Conservation (phyloP, 2,888 invertebrate species). For the Cheilosia urbana region DNA sequence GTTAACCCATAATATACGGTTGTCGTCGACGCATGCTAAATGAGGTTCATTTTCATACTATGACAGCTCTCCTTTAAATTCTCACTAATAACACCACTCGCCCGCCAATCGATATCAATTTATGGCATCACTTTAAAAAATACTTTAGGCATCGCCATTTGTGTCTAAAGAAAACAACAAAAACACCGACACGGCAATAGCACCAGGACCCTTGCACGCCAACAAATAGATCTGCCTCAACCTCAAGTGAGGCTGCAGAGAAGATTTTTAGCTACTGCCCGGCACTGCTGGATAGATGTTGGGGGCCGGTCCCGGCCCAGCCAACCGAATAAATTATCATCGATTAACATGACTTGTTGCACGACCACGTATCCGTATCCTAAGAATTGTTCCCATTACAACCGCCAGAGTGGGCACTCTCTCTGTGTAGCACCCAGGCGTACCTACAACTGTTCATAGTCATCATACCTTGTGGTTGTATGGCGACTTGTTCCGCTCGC, state of each 20-base stretch:
- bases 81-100: conserved; percentile 71
- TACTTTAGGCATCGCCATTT: conserved; percentile 66
- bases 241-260: conserved; percentile 52
- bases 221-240: conserved; percentile 19
- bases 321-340: conserved; percentile 73
- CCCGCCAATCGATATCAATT: conserved; percentile 69
- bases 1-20: neutral
- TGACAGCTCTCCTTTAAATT: conserved; percentile 62
- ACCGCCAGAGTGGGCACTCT: conserved; percentile 31
- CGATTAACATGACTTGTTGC: conserved; percentile 75
- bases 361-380: conserved; percentile 70
- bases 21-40: conserved; percentile 26
- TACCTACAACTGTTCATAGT: conserved; percentile 30
- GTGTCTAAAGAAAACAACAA: conserved; percentile 57
- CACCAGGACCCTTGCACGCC: conserved; percentile 6
- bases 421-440: neutral
- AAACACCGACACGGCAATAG: conserved; percentile 20
- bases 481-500: conserved; percentile 39
- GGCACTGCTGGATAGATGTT: conserved; percentile 68
- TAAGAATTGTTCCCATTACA: conserved; percentile 69
- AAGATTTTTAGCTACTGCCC: conserved; percentile 69
- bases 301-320: conserved; percentile 59
- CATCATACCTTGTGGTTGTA: neutral
- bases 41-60: conserved; percentile 40
- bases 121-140: conserved; percentile 68